Conservation (phyloP, 2,113 vertebrate species). For the Brachyhypopomus gauderio region DNA sequence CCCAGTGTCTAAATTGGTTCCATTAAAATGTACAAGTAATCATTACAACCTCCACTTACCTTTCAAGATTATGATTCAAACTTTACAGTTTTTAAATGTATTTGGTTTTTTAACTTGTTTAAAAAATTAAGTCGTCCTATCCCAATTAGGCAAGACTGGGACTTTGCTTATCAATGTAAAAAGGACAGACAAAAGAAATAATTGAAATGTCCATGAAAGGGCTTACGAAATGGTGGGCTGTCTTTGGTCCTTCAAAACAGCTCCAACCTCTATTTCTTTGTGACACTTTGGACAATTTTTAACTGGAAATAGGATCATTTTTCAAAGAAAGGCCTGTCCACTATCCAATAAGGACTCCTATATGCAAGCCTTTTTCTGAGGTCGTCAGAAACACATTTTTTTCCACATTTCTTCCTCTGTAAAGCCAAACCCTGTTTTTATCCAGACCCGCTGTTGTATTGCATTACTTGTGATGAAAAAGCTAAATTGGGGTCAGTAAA, state of each 20-base stretch:
- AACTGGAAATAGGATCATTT: too few relatives aligned
- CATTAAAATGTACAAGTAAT: not conserved
- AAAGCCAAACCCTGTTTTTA: not conserved
- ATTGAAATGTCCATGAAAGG: not conserved
- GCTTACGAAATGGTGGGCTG: too few relatives aligned
- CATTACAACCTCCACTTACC: not conserved
- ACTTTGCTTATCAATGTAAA: not conserved
- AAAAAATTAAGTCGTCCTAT: too few relatives aligned
- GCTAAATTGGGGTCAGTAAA: conserved; percentile 36
- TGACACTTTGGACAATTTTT: too few relatives aligned
- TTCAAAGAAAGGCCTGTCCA: too few relatives aligned
- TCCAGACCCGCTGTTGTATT: not conserved
- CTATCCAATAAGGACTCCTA: too few relatives aligned
- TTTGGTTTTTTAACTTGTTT: too few relatives aligned
- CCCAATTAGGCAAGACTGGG: too few relatives aligned
- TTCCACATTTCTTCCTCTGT: not conserved
- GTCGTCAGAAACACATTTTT: not conserved
- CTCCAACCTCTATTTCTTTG: too few relatives aligned
- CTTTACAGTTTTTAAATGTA: not conserved
- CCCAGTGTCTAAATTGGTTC: too few relatives aligned
- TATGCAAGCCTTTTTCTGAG: not conserved
- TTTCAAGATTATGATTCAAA: not conserved
- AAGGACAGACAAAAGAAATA: not conserved
- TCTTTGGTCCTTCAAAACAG: too few relatives aligned
- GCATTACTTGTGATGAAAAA: not conserved